Base-by-base conservation (phyloP, 2,888 invertebrate species). In the Pandemis heparana region DNA sequence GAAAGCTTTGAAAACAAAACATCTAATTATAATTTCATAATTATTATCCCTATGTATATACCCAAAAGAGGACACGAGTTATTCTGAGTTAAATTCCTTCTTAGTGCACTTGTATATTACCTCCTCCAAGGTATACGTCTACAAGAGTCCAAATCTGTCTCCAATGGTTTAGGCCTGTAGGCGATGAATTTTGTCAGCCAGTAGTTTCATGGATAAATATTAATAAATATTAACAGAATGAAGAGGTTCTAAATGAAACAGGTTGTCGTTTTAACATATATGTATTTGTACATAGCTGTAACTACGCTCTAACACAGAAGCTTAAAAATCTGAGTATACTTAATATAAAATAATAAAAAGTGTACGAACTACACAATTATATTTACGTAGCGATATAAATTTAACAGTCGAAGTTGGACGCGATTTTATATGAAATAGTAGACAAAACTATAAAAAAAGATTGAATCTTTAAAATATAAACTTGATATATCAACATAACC, bases 331-430 rank as follows among this genome's bases (percentile, higher is more conserved):
- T 23, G 10, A 23, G 23, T 71, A 59, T 48, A n/a, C n/a, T n/a
- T n/a, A 64, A 75, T 71, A 75, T 60, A 71, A 75, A 70, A 70
- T 18, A 65, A 73, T 73, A 64, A 63, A 68, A 73, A 65, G 59
- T 69, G 16, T 65, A 56, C 3, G 9, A 23, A 74, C 65, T 51
- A 70, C 51, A 74, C 72, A 68, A 63, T 70, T 73, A 74, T 64
- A 69, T 51, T 69, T 65, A 69, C 60, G 65, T 61, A 70, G 74
- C 41, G 23, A 64, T 51, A 72, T 72, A 73, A 23, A 70, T 61
- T 70, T 60, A 74, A 70, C 74, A 70, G 65, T 70, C 74, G 60
- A 69, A 63, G 68, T 70, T 65, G 74, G 74, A 74, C 74, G 73
- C 68, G 69, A 70, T 74, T 60, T 70, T n/a, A 56, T 53, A 53